Evolutionary conservation across 1,140 invertebrate genomes (phyloP).

Genomic region (Apis florea): DNA sequence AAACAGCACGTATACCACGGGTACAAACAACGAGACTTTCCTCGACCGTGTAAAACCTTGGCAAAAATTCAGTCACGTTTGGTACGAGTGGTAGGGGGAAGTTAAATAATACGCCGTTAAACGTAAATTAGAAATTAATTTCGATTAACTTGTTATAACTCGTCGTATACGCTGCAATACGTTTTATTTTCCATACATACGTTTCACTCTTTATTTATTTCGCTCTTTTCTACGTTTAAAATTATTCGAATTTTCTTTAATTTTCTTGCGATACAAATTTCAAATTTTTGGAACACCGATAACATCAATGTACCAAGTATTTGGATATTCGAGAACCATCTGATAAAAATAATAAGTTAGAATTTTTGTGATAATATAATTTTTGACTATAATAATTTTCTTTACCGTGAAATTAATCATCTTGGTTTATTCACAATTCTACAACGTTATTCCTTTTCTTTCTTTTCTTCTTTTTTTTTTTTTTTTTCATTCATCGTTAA

Average conservation of each 20-base stretch:
- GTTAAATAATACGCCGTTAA: conserved; percentile 19
- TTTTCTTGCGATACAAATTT: too few relatives aligned
- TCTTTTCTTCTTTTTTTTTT: too few relatives aligned
- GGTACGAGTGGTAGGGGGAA: not conserved
- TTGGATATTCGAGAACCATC: too few relatives aligned
- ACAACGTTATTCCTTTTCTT: too few relatives aligned
- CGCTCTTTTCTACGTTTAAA: not conserved
- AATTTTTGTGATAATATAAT: too few relatives aligned
- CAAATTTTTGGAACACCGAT: too few relatives aligned
- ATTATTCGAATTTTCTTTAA: not conserved
- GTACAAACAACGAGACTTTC: not conserved
- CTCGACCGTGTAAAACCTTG: not conserved
- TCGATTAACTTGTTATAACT: conserved; percentile 25
- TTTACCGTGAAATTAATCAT: too few relatives aligned
- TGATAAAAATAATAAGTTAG: too few relatives aligned
- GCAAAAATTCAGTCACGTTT: conserved; percentile 12
- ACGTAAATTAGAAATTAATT: conserved; percentile 27
- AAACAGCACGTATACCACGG: not conserved
- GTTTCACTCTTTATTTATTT: not conserved
- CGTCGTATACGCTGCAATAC: not conserved
- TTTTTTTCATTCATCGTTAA: too few relatives aligned
- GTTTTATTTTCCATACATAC: conserved; percentile 12
- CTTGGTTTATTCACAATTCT: too few relatives aligned
- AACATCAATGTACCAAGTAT: too few relatives aligned
- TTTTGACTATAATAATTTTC: too few relatives aligned